A percentile compares a stretch with the other conserved stretches of the same genome.
These are phyloP conservation scores for Hestina assimilis DNA, from an alignment of 1,140 invertebrate species.

Conservation along the genomic window DNA sequence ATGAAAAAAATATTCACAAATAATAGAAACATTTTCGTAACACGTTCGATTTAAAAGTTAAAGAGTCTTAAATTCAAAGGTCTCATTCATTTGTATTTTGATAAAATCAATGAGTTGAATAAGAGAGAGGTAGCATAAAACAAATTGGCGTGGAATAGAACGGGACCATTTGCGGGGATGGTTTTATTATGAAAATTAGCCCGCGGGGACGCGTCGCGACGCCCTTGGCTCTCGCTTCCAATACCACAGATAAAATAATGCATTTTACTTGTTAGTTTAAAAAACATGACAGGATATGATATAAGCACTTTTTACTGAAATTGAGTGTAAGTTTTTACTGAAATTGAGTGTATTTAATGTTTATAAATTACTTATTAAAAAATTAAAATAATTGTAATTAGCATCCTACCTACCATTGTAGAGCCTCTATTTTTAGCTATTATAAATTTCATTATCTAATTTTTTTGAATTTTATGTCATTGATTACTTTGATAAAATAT, in stretches of 20 bases:
- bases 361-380: no score
- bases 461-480: no score
- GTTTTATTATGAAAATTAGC: conserved; percentile 65
- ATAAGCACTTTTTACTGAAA: no score
- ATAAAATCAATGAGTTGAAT: conserved; percentile 32
- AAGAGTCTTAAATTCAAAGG: not conserved
- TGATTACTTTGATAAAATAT: no score
- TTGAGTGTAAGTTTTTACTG: no score
- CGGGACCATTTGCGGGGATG: conserved; percentile 56
- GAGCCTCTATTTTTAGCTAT: no score
- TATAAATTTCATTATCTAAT: no score
- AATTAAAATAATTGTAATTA: no score
- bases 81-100: conserved; percentile 1
- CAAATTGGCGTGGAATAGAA: conserved; percentile 48
- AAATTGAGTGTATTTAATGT: no score
- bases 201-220: conserved; percentile 32
- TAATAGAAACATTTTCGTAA: no score
- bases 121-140: conserved; percentile 38
- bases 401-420: no score
- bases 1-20: not conserved
- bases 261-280: not conserved
- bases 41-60: not conserved
- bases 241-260: not conserved
- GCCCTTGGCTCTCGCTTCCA: conserved; percentile 1
- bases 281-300: not conserved